Percentiles rank a stretch among this genome's conserved stretches.
These are phyloP conservation scores for Melanotus villosus DNA, from an alignment of 2,888 invertebrate genomes.

Conservation along the genomic window DNA sequence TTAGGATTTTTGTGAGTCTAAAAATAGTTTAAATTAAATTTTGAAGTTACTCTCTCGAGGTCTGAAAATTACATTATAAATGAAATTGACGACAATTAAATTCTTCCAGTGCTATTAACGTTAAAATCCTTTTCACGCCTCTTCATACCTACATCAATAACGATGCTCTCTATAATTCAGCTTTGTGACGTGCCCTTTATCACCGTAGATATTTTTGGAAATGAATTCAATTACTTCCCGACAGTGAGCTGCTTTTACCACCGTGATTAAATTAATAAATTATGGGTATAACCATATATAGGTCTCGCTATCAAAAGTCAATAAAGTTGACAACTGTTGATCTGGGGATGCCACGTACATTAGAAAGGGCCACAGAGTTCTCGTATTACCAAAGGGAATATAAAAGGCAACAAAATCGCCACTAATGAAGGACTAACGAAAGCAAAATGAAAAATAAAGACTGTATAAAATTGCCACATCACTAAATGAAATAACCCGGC, in stretches of 20 bases:
- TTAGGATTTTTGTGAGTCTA: not conserved
- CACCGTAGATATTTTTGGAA: not conserved
- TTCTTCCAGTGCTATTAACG: not conserved
- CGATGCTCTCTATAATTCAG: not conserved
- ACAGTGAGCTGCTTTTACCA: not conserved
- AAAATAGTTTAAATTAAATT: slow-evolving; percentile 4
- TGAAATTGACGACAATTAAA: slow-evolving; percentile 12
- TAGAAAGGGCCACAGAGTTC: not conserved
- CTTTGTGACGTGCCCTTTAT: not conserved
- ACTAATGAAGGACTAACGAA: not conserved
- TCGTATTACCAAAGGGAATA: not conserved
- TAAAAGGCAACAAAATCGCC: not conserved
- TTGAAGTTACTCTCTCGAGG: not conserved
- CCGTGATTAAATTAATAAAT: not conserved
- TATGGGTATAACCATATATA: not conserved
- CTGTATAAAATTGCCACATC: not conserved
- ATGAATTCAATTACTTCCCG: not conserved
- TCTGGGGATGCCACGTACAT: not conserved
- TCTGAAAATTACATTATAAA: not conserved
- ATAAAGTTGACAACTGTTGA: slow-evolving; percentile 24
- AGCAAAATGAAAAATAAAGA: not conserved
- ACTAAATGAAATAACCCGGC: not conserved
- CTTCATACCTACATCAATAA: slow-evolving; percentile 4
- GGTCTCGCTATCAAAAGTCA: not conserved
- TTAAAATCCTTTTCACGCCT: not conserved